A percentile compares a stretch with the other conserved stretches of the same genome.
These are phyloP conservation scores for Leptinotarsa rubiginosa DNA, from an alignment of 2,888 invertebrate genomes.

Conservation along the genomic window DNA sequence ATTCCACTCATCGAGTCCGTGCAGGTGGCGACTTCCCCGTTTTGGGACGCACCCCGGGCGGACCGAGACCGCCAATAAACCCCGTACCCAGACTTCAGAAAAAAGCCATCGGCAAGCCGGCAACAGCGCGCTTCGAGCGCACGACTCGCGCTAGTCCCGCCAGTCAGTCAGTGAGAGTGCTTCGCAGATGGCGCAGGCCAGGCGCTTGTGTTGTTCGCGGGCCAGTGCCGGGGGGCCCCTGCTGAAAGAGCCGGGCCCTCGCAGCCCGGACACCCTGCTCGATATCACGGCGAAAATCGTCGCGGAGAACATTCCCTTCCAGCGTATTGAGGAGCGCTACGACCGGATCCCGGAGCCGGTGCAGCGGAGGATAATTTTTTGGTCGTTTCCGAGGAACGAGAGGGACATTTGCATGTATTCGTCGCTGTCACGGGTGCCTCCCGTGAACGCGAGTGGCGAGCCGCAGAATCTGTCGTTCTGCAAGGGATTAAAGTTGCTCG, in stretches of 20 bases:
- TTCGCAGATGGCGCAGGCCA: conserved; percentile 64
- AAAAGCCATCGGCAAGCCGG: conserved; percentile 13
- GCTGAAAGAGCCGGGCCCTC: conserved; percentile 61
- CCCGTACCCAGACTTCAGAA: no score
- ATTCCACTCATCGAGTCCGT: no score
- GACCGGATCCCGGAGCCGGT: conserved; percentile 90
- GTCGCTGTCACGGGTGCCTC: conserved; percentile 74
- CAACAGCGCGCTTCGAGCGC: conserved; percentile 13
- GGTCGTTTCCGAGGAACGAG: conserved; percentile 90
- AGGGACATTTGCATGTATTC: conserved; percentile 92
- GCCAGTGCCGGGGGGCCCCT: conserved; percentile 57
- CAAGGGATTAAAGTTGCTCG: conserved; percentile 86
- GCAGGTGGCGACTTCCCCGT: no score
- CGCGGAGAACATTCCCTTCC: conserved; percentile 87
- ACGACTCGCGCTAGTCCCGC: conserved; percentile 28
- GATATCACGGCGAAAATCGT: conserved; percentile 87
- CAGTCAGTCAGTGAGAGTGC: conserved; percentile 65
- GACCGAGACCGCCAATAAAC: no score
- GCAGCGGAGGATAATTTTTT: conserved; percentile 87
- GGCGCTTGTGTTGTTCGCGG: conserved; percentile 68
- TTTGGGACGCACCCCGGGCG: no score
- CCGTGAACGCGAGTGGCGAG: conserved; percentile 69
- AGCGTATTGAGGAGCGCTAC: conserved; percentile 87
- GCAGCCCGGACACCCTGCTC: conserved; percentile 78
- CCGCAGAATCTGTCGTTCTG: conserved; percentile 87